Evolutionary conservation across 37 sponge, comb jelly and placozoan genomes (phyloP), one percentile per base, ranked within the genome.

Genomic region (Crambe crambe): DNA sequence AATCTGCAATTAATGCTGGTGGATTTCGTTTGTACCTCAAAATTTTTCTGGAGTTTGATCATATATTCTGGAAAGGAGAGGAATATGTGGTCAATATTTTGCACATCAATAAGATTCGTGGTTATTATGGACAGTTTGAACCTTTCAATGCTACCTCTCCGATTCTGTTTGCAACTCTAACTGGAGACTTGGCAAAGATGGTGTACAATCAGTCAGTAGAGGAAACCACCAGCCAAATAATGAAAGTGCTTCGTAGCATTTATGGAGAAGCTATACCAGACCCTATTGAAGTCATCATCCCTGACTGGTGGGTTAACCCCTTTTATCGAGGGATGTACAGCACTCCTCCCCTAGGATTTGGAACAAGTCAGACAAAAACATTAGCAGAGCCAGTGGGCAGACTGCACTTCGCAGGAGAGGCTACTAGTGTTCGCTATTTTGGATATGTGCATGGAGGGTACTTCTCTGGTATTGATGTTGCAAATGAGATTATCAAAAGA

Each of bases 351-450:
- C 37, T 56, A 8, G 86, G 73, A 1, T 6, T 25, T 21, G 23
- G 6, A 23, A 26, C 10, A 26, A 8, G 6, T n/a, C 6, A 8
- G 6, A 26, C 8, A 8, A 21, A 8, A 8, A 21, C 8, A 21
- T 25, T 62, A 8, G 15, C 63, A n/a, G n/a, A 26, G 2, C 85
- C 85, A 12, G 67, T 76, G 3, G 93, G 86, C 0, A 66, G 66
- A 1, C 72, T 92, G 8, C 75, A 84, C 35, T 92, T 92, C 59
- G 56, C 65, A 73, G 94, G 94, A 40, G 91, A 89, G 41, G 91
- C 83, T 0, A 79, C 86, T 6, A 73, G 42, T 61, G 23, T 62
- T 5, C 10, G 22, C 6, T 62, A 26, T 21, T 47, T 25, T 66
- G 93, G 82, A 10, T 80, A 44, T 69, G 56, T 88, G 1, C 89